phyloP scores from a whole-genome alignment of 2,113 vertebrate species.

The Otolemur garnettii region DNA sequence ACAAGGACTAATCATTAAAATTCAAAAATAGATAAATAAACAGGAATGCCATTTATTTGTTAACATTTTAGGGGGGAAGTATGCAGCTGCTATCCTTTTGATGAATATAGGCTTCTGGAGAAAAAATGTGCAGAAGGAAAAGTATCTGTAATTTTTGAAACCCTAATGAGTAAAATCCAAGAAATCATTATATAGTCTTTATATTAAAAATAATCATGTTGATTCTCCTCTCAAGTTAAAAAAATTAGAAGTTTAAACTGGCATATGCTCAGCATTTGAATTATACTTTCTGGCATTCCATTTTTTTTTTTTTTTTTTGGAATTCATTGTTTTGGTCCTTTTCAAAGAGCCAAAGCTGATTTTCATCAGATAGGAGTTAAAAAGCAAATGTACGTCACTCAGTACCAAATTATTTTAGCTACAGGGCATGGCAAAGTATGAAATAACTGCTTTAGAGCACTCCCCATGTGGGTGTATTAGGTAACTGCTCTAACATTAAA shows the following conservation, averaged over 20 bases:
- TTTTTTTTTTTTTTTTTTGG: neutral
- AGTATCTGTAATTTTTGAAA: conserved; percentile 84
- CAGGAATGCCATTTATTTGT: conserved; percentile 83
- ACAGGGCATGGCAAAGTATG: conserved; percentile 89
- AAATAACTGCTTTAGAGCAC: conserved; percentile 89
- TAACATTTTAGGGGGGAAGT: conserved; percentile 76
- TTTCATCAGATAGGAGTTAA: conserved; percentile 81
- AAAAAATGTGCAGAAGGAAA: conserved; percentile 83
- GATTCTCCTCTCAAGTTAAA: conserved; percentile 74
- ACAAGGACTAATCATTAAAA: conserved; percentile 85
- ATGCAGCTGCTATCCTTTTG: conserved; percentile 87
- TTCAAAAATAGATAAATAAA: conserved; percentile 85
- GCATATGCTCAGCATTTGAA: conserved; percentile 81
- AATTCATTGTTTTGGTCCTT: conserved; percentile 26
- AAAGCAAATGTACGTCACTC: conserved; percentile 81
- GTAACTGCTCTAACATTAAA: conserved; percentile 88
- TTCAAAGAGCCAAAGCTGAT: conserved; percentile 71
- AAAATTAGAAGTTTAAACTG: conserved; percentile 79
- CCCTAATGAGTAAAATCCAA: conserved; percentile 82
- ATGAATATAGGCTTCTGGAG: conserved; percentile 81
- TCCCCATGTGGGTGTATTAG: conserved; percentile 90
- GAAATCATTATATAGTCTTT: conserved; percentile 83
- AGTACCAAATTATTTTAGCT: conserved; percentile 88
- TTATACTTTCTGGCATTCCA: conserved; percentile 72
- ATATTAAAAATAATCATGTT: conserved; percentile 86